Conservation (phyloP, 2,888 invertebrate species). For the Ochropacha duplaris region DNA sequence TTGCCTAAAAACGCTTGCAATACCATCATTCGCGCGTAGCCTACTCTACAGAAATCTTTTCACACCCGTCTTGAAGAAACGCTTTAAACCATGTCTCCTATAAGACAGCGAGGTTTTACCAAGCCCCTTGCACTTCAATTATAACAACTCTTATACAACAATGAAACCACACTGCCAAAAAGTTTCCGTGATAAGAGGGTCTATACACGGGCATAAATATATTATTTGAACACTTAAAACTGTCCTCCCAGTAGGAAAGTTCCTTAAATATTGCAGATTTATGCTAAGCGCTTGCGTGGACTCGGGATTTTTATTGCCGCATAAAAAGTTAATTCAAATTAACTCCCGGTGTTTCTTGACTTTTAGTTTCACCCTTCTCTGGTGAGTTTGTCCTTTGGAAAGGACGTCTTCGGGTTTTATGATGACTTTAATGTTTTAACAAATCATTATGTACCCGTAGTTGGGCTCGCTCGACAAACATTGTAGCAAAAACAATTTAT, state of each 20-base stretch:
- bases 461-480: too few species aligned
- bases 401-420: conserved; percentile 25
- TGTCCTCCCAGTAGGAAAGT: conserved; percentile 53
- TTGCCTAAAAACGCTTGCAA: too few species aligned
- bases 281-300: conserved; percentile 61
- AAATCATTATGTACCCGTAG: neutral
- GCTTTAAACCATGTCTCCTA: too few species aligned
- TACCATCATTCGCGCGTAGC: too few species aligned
- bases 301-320: conserved; percentile 51
- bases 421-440: neutral
- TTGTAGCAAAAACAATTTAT: neutral
- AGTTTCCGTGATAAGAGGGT: conserved; percentile 29
- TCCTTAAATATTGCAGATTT: conserved; percentile 72
- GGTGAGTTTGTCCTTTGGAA: conserved; percentile 18
- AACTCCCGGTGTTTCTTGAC: conserved; percentile 35
- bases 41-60: too few species aligned
- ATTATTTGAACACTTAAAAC: conserved; percentile 48
- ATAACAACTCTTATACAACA: neutral
- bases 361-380: conserved; percentile 49
- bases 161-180: conserved; percentile 4
- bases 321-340: conserved; percentile 70
- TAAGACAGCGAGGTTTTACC: too few species aligned
- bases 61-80: too few species aligned
- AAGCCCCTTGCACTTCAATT: neutral
- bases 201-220: conserved; percentile 47